Evolutionary conservation across 2,113 vertebrate species (phyloP), one percentile per base, ranked within the genome.

Genomic region (Caretta caretta): DNA sequence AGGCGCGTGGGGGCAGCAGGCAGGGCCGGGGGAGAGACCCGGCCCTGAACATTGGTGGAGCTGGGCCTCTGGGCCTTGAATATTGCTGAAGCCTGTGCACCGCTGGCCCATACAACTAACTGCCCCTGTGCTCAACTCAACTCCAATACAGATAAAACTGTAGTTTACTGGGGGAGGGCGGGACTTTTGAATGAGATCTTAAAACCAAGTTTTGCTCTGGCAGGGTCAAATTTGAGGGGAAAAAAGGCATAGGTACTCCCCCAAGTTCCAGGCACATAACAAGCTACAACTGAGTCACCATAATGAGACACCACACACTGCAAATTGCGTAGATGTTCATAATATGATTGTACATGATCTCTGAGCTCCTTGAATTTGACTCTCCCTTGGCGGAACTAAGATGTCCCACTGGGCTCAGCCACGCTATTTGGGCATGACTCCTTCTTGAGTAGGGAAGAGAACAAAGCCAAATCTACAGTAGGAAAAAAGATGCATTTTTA

Each of bases 191-290:
- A 59, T 59, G 5, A 31, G 27, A 59, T 12, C 27, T 59, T 65
- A 42, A 42, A 42, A 75, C 82, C 4, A 83, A 84, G 10, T 5
- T 92, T 14, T 80, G 80, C 49, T 14, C 59, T 83, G 35, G 38
- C 84, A 20, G 50, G 2, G 17, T 13, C 16, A 90, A 57, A 65
- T 65, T 35, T 65, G 59, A 35, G 59, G 14, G 59, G 59, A 4
- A 13, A 35, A 35, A 86, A 56, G 38, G 17, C 42, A 11, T 2
- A 24, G 12, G 42, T 9, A 29, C 8, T 19, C 14, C 81, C 13
- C 54, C n/a, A 84, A 0, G 0, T 1, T 42, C 51, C 94, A 79
- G 12, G 50, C 1, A 0, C 5, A 6, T n/a, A 3, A 1, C 48
- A 29, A 1, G 1, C 22, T 83, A 81, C 92, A 79, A 82, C 35